phyloP scores from a whole-genome alignment of 2,797 vertebrate species.

The Zenarchopterus dispar region DNA sequence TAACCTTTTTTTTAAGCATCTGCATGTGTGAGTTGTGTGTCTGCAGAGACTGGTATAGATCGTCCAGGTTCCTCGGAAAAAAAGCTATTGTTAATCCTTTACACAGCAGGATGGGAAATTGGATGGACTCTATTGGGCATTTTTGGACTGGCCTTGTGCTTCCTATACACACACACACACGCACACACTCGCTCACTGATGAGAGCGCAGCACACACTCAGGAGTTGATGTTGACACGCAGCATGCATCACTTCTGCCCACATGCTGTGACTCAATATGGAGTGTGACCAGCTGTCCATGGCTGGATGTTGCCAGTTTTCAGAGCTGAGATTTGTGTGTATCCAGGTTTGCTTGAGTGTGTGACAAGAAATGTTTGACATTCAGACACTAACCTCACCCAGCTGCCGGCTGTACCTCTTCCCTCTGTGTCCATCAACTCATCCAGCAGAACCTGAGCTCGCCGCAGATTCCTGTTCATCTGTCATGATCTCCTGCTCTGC shows the following conservation, averaged over 20 bases:
- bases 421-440: conserved; percentile 18
- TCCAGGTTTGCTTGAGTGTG: conserved; percentile 20
- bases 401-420: conserved; percentile 24
- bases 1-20: not conserved
- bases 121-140: conserved; percentile 44
- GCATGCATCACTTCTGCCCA: conserved; percentile 51
- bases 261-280: conserved; percentile 60
- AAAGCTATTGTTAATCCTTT: conserved; percentile 58
- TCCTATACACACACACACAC: not conserved
- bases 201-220: conserved; percentile 14
- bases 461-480: conserved; percentile 34
- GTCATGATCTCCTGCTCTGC: conserved; percentile 45
- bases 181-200: conserved; percentile 21
- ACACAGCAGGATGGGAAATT: conserved; percentile 64
- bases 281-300: conserved; percentile 70
- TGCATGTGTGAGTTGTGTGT: conserved; percentile 7
- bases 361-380: conserved; percentile 38
- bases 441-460: conserved; percentile 29
- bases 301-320: conserved; percentile 58
- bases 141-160: conserved; percentile 41
- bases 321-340: conserved; percentile 1
- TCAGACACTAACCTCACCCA: conserved; percentile 1
- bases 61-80: conserved; percentile 36
- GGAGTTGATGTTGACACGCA: conserved; percentile 50
- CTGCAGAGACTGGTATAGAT: conserved; percentile 40